These are phyloP conservation scores for Penaeus monodon DNA, from an alignment of 2,888 invertebrate species.

Conservation along the genomic window DNA sequence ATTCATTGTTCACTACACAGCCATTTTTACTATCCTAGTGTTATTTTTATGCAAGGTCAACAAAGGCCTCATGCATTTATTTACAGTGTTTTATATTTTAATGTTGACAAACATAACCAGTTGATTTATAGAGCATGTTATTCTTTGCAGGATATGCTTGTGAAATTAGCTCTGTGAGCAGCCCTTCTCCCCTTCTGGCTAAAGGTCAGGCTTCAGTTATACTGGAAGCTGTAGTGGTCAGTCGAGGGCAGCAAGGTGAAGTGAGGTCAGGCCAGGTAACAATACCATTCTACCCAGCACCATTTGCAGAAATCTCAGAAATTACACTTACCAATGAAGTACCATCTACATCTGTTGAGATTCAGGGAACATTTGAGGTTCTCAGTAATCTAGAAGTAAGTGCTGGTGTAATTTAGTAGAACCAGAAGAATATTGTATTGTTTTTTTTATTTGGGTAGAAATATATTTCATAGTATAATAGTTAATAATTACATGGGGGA, in stretches of 20 bases:
- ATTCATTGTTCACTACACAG: too few relatives aligned
- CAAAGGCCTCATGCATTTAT: not conserved
- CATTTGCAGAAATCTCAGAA: constrained; percentile 34
- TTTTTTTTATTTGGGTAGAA: too few relatives aligned
- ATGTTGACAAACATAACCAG: not conserved
- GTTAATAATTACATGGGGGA: too few relatives aligned
- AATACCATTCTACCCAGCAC: constrained; percentile 42
- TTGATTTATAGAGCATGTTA: not conserved
- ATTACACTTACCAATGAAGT: constrained; percentile 42
- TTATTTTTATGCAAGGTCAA: not conserved
- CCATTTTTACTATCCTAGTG: not conserved
- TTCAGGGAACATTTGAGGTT: constrained; percentile 33
- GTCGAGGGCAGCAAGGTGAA: constrained; percentile 31
- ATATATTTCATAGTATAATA: too few relatives aligned
- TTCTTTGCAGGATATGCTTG: constrained; percentile 35
- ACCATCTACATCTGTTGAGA: constrained; percentile 11
- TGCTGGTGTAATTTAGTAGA: not conserved
- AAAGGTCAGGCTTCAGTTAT: constrained; percentile 18
- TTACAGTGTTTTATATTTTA: not conserved
- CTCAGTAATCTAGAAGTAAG: constrained; percentile 37
- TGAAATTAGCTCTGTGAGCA: constrained; percentile 16
- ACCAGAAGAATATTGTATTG: too few relatives aligned
- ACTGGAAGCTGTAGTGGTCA: constrained; percentile 39
- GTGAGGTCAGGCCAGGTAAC: constrained; percentile 34
- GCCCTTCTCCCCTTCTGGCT: constrained; percentile 20